Evolutionary conservation across 2,113 vertebrate genomes (phyloP).

Genomic region (Alectura lathami): DNA sequence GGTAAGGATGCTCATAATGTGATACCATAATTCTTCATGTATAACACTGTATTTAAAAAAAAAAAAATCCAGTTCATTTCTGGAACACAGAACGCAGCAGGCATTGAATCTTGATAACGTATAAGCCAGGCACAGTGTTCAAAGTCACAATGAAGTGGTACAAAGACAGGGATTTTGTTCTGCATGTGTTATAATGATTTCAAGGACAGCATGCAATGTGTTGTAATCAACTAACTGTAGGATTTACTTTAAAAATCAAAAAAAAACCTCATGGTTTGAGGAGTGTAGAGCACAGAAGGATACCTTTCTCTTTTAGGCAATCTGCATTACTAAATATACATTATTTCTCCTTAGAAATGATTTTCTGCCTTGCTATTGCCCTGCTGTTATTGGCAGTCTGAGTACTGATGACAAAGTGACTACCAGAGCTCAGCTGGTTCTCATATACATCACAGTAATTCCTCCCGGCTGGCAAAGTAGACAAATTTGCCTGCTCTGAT

Average conservation of each 20-base stretch:
- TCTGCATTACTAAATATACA: background rate
- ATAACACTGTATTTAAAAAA: background rate
- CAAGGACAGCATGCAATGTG: background rate
- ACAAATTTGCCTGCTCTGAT: constrained; percentile 25
- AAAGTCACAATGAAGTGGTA: background rate
- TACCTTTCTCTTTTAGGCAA: background rate
- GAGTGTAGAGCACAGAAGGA: background rate
- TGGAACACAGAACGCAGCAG: background rate
- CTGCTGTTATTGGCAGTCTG: background rate
- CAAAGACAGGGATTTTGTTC: background rate
- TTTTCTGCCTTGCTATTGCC: background rate
- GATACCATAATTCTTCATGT: background rate
- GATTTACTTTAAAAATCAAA: background rate
- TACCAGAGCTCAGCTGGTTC: constrained; percentile 7
- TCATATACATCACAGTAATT: background rate
- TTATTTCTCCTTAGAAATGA: background rate
- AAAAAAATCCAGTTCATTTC: background rate
- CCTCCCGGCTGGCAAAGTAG: background rate
- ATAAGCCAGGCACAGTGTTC: background rate
- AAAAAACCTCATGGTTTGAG: background rate
- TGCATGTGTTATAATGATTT: background rate
- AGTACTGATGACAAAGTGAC: constrained; percentile 31
- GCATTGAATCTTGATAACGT: background rate
- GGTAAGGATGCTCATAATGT: background rate
- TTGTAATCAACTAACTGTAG: background rate